Conservation (phyloP, 2,888 invertebrate genomes). For the Drosophila borealis region DNA sequence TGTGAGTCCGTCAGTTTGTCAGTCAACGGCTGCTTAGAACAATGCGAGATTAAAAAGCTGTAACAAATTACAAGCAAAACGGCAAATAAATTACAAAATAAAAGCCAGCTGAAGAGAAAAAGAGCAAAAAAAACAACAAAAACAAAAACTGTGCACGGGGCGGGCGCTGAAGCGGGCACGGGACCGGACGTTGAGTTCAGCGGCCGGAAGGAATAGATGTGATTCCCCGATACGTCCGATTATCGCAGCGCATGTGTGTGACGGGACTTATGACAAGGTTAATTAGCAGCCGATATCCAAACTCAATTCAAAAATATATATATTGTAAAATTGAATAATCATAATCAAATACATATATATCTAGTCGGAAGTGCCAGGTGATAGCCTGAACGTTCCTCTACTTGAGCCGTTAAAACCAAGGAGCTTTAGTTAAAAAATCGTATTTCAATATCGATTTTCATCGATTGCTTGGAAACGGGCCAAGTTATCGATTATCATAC, state of each 20-base stretch:
- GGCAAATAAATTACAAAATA: constrained; percentile 77
- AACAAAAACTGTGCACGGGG: constrained; percentile 33
- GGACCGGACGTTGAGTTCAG: constrained; percentile 32
- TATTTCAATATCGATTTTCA: no score
- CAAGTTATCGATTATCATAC: no score
- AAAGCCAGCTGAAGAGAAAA: constrained; percentile 22
- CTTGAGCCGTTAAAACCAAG: no score
- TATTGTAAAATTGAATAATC: no score
- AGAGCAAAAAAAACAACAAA: constrained; percentile 26
- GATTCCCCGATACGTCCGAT: neutral
- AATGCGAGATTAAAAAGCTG: constrained; percentile 77
- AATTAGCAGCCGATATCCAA: constrained; percentile 16
- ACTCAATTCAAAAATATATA: neutral
- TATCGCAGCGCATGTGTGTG: constrained; percentile 8
- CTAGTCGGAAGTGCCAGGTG: no score
- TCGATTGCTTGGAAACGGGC: no score
- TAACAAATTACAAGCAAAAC: constrained; percentile 77
- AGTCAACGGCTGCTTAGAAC: constrained; percentile 70
- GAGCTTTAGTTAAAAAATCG: no score
- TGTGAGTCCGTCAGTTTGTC: constrained; percentile 60
- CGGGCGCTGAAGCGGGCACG: neutral
- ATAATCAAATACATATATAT: no score
- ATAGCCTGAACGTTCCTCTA: no score
- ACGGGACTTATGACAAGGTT: constrained; percentile 20
- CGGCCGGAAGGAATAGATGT: constrained; percentile 31